Evolutionary conservation across 1,140 invertebrate genomes (phyloP), one percentile per base, ranked within the genome.

Genomic region (Parapsyche elsis): DNA sequence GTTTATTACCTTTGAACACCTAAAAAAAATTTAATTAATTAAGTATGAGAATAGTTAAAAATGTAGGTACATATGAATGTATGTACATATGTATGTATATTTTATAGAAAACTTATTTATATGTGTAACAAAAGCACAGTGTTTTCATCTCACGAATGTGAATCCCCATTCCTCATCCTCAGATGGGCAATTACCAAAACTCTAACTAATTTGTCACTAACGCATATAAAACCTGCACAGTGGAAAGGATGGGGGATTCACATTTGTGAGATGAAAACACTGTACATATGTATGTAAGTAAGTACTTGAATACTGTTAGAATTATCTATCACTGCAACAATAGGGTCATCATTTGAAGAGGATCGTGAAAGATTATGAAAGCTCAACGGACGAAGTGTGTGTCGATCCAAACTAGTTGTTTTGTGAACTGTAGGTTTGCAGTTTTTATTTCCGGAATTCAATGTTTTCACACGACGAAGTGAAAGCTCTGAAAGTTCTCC

Each of bases 401-500:
- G 79, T n/a, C 81, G 23, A 73, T 82, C 81, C 9, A 82, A 71
- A 71, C 81, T 82, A 14, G 71, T 67, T 10, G 74, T 82, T 70
- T 80, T 82, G 9, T 61, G 61, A 64, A 80, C 67, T 0, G 38
- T 61, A 12, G 49, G 23, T 77, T 80, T 82, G 19, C 24, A 30
- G 64, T 67, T 74, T 19, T 73, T 73, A 23, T 45, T 49, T 46
- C 19, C 14, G 21, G 12, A 38, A 10, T n/a, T 46, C 16, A 73
- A 21, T 16, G 71, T 73, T 46, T 73, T 49, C 16, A 49, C 71
- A 5, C 71, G 71, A 5, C 71, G 71, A 14, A 75, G 46, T 23
- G 73, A n/a, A 21, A 30, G 23, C 0, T 75, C 73, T 9, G 49
- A 59, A n/a, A 10, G 2, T 26, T 57, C 53, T 57, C 49, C 23